Conservation (phyloP, 2,113 vertebrate species). For the Poeciliopsis retropinna region DNA sequence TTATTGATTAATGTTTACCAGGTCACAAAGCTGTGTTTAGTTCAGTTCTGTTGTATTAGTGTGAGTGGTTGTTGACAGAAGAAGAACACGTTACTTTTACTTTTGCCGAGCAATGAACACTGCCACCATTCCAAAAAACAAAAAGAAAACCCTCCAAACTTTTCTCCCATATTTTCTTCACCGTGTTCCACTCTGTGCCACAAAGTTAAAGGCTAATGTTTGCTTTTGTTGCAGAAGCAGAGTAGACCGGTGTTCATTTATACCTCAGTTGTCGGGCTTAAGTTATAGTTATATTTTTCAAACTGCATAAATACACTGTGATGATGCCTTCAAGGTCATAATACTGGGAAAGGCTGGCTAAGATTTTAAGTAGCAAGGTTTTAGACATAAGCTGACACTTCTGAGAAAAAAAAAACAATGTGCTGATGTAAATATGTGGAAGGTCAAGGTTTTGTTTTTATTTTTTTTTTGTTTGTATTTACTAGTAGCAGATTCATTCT, state of each 20-base stretch:
- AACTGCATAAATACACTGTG: constrained; percentile 53
- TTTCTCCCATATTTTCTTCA: neutral
- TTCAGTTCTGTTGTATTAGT: constrained; percentile 20
- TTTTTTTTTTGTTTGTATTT: constrained; percentile 37
- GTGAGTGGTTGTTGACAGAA: neutral
- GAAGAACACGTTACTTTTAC: neutral
- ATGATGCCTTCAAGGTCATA: constrained; percentile 41
- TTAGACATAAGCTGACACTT: constrained; percentile 52
- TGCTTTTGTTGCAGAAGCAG: constrained; percentile 37
- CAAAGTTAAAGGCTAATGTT: neutral
- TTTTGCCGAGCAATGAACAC: constrained; percentile 26
- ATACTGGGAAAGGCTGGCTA: constrained; percentile 57
- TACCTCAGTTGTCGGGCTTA: constrained; percentile 68
- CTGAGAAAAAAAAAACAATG: constrained; percentile 33
- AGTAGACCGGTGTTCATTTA: constrained; percentile 52
- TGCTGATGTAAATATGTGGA: constrained; percentile 62
- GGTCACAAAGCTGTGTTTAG: constrained; percentile 17
- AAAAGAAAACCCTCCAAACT: neutral
- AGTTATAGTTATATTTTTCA: constrained; percentile 48
- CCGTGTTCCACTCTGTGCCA: constrained; percentile 1
- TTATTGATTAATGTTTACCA: constrained; percentile 15
- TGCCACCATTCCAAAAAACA: constrained; percentile 2
- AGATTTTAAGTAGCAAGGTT: constrained; percentile 41
- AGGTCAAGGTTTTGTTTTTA: constrained; percentile 20
- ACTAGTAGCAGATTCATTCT: constrained; percentile 54